Evolutionary conservation across 2,113 vertebrate genomes (phyloP), one percentile per base, ranked within the genome.

Genomic region (Rhegmatorhina hoffmannsi): DNA sequence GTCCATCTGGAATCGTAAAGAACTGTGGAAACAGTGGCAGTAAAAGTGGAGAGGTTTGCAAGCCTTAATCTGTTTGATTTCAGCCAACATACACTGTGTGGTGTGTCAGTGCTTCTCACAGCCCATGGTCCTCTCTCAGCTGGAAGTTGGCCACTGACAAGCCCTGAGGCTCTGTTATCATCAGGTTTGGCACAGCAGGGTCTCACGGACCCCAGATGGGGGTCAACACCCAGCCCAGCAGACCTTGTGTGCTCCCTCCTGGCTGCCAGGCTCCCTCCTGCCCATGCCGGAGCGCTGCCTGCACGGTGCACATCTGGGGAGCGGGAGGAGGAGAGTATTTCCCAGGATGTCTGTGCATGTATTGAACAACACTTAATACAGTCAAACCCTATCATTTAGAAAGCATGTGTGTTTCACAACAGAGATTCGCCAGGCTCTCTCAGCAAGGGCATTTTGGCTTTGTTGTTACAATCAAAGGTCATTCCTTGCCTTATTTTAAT

Each of bases 381-480:
- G 91, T 91, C 94, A 96, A 78, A 58, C 95, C 93, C 94, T 91
- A 52, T 94, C 92, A 86, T 96, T 94, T 84, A 95, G 96, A 96
- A 90, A 95, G 97, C 91, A 52, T 59, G 75, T 76, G 34, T 94
- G 72, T 91, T 95, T 96, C 93, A 85, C 92, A 72, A 90, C 84
- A 84, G 97, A 97, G 97, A 95, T 94, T 96, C 87, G 82, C 95
- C 96, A 97, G 96, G 90, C 97, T 97, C 94, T 96, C 95, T 89
- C 97, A 95, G 95, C 98, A 98, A 98, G 98, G 98, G 96, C 97
- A 91, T 95, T 95, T 79, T 86, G 92, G 97, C 98, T 98, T 98
- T 98, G 98, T 98, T 97, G 97, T 97, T 97, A 93, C 97, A 96
- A 97, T 97, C 97, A 98, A 97, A 98, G 98, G 98, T 98, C 98